phyloP scores from a whole-genome alignment of 2,797 vertebrate species.

The Malurus leucopterus region DNA sequence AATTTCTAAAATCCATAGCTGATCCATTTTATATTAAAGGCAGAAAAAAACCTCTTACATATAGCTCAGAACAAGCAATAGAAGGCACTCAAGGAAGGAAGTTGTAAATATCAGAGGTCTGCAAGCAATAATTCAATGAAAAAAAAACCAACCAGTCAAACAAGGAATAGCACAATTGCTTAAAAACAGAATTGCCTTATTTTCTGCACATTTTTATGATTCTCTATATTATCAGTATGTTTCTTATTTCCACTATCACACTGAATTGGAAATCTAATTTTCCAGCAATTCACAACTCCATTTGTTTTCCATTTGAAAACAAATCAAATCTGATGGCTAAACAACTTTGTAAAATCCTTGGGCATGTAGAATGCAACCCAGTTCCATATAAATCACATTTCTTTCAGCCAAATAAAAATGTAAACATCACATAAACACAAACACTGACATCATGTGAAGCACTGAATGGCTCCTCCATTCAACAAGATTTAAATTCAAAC shows the following conservation, averaged over 20 bases:
- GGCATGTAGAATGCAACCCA: accelerated
- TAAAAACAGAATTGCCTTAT: neutral
- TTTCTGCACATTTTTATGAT: neutral
- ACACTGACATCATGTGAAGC: neutral
- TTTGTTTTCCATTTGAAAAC: neutral
- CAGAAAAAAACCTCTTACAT: neutral
- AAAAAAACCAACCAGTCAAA: neutral
- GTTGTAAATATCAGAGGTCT: neutral
- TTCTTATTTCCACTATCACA: neutral
- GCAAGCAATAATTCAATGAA: neutral
- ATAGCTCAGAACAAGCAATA: neutral
- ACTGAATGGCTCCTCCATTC: accelerated
- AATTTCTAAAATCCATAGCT: neutral
- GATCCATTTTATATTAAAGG: neutral
- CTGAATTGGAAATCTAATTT: neutral
- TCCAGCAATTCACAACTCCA: neutral
- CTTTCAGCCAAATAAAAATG: neutral
- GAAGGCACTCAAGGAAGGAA: neutral
- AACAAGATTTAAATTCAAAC: neutral
- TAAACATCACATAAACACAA: neutral
- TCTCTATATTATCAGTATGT: neutral
- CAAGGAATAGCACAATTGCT: neutral
- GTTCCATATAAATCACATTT: neutral
- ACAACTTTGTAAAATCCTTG: neutral
- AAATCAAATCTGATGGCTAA: neutral